These are phyloP conservation scores for Aleiodes sp. DNA, from an alignment of 1,140 invertebrate genomes.

Conservation along the genomic window DNA sequence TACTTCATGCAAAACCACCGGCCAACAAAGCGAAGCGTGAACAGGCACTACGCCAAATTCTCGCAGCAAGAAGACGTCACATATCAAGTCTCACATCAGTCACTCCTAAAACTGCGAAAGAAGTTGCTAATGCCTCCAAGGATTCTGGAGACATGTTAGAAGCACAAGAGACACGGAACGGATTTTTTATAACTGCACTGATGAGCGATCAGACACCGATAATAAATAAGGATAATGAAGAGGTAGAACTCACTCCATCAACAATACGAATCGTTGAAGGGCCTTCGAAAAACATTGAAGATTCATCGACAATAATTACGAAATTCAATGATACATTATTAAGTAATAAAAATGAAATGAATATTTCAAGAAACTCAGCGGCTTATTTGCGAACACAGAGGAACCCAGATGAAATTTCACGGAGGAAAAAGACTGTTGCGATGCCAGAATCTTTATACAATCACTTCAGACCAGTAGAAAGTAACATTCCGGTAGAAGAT, in stretches of 20 bases:
- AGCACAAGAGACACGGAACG: conserved; percentile 51
- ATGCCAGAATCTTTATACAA: conserved; percentile 72
- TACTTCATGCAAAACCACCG: conserved; percentile 44
- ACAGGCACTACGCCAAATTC: conserved; percentile 48
- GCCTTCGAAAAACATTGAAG: background rate
- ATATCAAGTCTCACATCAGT: conserved; percentile 35
- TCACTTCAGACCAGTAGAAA: conserved; percentile 71
- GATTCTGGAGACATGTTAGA: conserved; percentile 48
- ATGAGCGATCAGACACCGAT: conserved; percentile 21
- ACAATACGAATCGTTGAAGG: background rate
- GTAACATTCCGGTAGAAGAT: conserved; percentile 72
- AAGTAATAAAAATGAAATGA: background rate
- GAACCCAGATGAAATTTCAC: conserved; percentile 38
- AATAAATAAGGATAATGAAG: conserved; percentile 23
- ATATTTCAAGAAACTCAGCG: background rate
- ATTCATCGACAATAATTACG: background rate
- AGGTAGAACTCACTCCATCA: background rate
- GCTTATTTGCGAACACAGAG: conserved; percentile 36
- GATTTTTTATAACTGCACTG: conserved; percentile 45
- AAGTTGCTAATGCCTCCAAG: conserved; percentile 21
- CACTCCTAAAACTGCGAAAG: conserved; percentile 9
- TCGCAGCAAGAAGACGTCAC: conserved; percentile 49
- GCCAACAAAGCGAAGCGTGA: conserved; percentile 52
- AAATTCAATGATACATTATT: background rate
- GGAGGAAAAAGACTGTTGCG: conserved; percentile 57